Evolutionary conservation across 2,113 vertebrate species (phyloP).

Genomic region (Cyanoderma ruficeps): DNA sequence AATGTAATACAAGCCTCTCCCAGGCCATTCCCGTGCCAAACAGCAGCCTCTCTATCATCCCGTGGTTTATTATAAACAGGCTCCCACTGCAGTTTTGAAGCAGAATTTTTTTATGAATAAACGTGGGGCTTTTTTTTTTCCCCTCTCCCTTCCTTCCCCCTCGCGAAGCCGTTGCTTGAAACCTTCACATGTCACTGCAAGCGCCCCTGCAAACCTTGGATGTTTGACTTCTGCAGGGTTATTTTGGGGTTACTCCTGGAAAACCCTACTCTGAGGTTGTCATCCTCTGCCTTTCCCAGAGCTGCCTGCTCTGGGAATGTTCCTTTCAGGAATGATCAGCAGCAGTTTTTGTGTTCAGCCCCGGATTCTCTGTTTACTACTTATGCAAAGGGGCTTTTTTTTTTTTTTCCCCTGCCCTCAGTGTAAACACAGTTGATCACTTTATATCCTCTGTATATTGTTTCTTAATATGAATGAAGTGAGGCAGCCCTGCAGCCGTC

Average conservation of each 20-base stretch:
- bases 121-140: not conserved
- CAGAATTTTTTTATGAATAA: slow-evolving; percentile 51
- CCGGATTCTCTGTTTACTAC: not conserved
- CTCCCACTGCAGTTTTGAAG: not conserved
- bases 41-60: slow-evolving; percentile 52
- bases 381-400: not conserved
- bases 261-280: not conserved
- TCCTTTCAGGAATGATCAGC: not conserved
- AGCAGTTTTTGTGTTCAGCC: not conserved
- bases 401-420: not conserved
- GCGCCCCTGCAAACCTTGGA: fast-evolving
- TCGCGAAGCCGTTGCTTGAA: not conserved
- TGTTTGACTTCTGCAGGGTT: not conserved
- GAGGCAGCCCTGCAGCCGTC: slow-evolving; percentile 47
- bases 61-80: slow-evolving; percentile 12
- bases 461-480: slow-evolving; percentile 62
- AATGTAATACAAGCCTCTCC: slow-evolving; percentile 49
- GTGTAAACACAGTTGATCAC: slow-evolving; percentile 61
- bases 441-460: slow-evolving; percentile 68
- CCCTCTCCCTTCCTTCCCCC: not conserved
- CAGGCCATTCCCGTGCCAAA: slow-evolving; percentile 47
- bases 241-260: not conserved
- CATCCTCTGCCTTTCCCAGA: not conserved
- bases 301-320: not conserved
- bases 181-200: not conserved